phyloP scores from a whole-genome alignment of 2,113 vertebrate genomes.

The Laterallus jamaicensis region DNA sequence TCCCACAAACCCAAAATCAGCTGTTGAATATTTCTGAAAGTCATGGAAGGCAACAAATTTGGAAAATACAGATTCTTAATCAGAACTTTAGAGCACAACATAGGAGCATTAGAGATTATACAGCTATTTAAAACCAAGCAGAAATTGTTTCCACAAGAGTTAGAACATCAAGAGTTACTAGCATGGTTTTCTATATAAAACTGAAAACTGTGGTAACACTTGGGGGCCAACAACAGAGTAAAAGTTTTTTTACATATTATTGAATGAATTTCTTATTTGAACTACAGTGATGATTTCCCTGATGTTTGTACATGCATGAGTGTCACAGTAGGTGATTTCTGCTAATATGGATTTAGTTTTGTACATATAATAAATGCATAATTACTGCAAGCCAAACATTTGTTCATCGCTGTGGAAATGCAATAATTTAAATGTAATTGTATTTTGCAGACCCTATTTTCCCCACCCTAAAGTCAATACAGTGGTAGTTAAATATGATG shows the following conservation, averaged over 20 bases:
- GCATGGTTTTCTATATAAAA: background rate
- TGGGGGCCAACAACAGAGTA: background rate
- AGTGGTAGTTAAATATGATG: background rate
- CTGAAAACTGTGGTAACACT: background rate
- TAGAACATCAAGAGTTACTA: background rate
- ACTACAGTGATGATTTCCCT: background rate
- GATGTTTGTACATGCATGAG: background rate
- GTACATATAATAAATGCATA: slow-evolving; percentile 11
- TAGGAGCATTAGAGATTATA: background rate
- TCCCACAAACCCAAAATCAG: background rate
- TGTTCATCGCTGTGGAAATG: background rate
- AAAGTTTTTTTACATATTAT: background rate
- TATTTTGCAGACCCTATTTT: background rate
- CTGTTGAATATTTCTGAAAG: background rate
- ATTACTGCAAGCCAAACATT: slow-evolving; percentile 41
- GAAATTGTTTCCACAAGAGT: background rate
- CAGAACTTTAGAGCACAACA: background rate
- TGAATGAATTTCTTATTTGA: background rate
- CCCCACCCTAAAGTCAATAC: background rate
- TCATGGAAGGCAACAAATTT: background rate
- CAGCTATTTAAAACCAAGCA: background rate
- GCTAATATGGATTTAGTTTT: slow-evolving; percentile 3
- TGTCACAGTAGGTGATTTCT: background rate
- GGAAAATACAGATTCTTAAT: background rate
- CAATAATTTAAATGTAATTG: background rate